These are phyloP conservation scores for Coleophora flavipennella DNA, from an alignment of 2,888 invertebrate genomes.

Conservation along the genomic window DNA sequence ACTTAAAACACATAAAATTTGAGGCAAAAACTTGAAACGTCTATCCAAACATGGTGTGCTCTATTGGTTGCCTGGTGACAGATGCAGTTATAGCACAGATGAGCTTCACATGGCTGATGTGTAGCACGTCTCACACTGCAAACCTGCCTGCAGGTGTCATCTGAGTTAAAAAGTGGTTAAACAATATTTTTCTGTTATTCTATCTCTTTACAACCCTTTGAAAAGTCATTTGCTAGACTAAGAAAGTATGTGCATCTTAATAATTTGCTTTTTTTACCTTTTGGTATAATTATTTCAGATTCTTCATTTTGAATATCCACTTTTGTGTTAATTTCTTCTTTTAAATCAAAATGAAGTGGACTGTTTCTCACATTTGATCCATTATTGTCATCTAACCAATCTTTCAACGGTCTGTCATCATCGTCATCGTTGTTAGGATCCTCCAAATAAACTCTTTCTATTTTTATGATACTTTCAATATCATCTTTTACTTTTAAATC, in stretches of 20 bases:
- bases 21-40: neutral
- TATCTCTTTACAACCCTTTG: neutral
- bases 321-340: neutral
- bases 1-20: neutral
- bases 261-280: neutral
- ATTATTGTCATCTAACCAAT: neutral
- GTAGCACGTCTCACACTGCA: too few species aligned
- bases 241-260: neutral
- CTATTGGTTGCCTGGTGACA: neutral
- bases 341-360: neutral
- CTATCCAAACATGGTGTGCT: neutral
- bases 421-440: constrained; percentile 4
- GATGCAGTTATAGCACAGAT: neutral
- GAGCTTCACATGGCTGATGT: too few species aligned
- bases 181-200: neutral
- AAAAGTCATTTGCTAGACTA: neutral
- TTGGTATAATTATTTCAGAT: neutral
- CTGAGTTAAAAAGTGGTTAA: too few species aligned
- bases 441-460: neutral
- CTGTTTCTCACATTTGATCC: constrained; percentile 1
- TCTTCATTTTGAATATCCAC: constrained; percentile 1
- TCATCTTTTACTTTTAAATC: constrained; percentile 1
- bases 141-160: too few species aligned
- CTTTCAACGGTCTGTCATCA: constrained; percentile 16
- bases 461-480: neutral